Conservation (phyloP, 2,113 vertebrate species). For the Rhea pennata region DNA sequence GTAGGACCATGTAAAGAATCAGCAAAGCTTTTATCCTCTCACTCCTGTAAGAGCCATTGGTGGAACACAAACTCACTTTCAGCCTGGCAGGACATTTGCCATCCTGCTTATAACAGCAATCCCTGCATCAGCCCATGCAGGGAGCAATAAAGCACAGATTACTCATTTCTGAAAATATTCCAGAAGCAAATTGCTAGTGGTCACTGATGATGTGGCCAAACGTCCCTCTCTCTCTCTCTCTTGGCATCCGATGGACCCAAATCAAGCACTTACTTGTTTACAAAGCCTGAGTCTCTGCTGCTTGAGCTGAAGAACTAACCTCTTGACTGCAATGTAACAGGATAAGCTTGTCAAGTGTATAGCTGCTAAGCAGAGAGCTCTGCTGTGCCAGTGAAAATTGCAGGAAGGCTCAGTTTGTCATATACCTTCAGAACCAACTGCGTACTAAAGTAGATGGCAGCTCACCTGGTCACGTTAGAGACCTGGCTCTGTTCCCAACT, state of each 20-base stretch:
- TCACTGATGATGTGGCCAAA: background rate
- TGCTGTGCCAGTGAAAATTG: background rate
- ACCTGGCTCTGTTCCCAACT: background rate
- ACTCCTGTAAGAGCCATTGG: rapidly evolving
- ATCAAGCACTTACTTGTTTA: background rate
- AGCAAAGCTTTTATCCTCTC: background rate
- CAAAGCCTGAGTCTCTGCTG: background rate
- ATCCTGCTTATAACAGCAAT: background rate
- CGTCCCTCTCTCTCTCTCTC: background rate
- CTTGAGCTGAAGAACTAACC: background rate
- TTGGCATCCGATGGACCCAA: background rate
- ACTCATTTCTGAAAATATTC: background rate
- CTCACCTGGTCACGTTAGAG: background rate
- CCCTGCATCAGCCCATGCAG: background rate
- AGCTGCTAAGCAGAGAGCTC: background rate
- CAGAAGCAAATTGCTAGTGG: background rate
- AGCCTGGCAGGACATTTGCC: background rate
- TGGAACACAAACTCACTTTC: background rate
- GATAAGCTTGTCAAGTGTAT: background rate
- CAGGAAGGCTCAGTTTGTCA: background rate
- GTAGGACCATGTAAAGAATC: background rate
- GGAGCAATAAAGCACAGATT: background rate
- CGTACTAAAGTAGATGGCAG: background rate
- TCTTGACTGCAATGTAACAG: background rate
- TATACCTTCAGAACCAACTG: background rate